Percentiles rank a stretch among this genome's conserved stretches.
phyloP scores from a whole-genome alignment of 2,113 vertebrate species.

The Phodopus roborovskii region DNA sequence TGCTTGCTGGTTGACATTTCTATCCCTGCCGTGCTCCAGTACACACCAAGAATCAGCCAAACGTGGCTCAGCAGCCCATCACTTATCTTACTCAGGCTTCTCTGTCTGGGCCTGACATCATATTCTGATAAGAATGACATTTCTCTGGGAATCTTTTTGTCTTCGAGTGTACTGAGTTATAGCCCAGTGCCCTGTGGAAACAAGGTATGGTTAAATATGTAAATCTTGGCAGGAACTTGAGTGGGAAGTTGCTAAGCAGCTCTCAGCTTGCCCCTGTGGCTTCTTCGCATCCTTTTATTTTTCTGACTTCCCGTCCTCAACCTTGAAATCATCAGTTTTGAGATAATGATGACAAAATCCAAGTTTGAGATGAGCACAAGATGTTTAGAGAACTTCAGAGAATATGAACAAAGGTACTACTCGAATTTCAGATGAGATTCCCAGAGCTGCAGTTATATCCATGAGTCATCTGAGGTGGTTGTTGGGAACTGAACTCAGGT shows the following conservation, averaged over 20 bases:
- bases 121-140: conserved; percentile 56
- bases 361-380: not conserved
- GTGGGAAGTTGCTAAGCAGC: not conserved
- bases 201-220: not conserved
- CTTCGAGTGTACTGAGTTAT: not conserved
- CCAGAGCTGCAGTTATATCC: not conserved
- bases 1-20: not conserved
- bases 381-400: not conserved
- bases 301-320: not conserved
- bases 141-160: not conserved
- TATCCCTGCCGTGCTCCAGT: not conserved
- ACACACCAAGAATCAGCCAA: not conserved
- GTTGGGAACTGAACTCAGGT: not conserved
- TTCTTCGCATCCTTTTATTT: not conserved
- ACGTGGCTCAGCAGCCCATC: not conserved
- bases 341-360: not conserved
- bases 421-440: not conserved
- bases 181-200: not conserved
- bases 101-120: not conserved
- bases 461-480: not conserved
- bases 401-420: not conserved
- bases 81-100: conserved; percentile 36
- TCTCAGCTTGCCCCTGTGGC: not conserved
- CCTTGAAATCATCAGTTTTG: not conserved
- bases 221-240: not conserved